Percentiles rank a stretch among this genome's conserved stretches.
Evolutionary conservation across 2,888 invertebrate genomes (phyloP).

Genomic region (Agriopis leucophaearia): DNA sequence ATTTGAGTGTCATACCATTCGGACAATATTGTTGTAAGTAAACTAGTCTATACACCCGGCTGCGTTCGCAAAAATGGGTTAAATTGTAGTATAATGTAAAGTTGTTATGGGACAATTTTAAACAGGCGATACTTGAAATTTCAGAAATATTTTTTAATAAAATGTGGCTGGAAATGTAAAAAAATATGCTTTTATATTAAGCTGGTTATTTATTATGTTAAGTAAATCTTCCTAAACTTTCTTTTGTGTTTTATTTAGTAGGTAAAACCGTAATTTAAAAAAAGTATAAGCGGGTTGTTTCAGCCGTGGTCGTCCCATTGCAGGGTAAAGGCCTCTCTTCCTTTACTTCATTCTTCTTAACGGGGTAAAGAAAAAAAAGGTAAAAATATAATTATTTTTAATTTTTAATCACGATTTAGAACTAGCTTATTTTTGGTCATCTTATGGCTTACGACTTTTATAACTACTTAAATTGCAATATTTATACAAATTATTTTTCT

Average conservation of each 20-base stretch:
- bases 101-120: conserved; percentile 22
- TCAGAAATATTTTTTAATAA: conserved; percentile 41
- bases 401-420: not conserved
- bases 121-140: conserved; percentile 29
- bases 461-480: not conserved
- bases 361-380: too few relatives aligned
- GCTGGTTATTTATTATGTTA: conserved; percentile 83
- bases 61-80: conserved; percentile 18
- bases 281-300: too few relatives aligned
- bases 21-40: conserved; percentile 24
- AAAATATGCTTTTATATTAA: conserved; percentile 79
- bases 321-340: too few relatives aligned
- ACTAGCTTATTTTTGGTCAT: too few relatives aligned
- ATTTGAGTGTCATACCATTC: conserved; percentile 2
- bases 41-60: conserved; percentile 25
- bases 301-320: too few relatives aligned
- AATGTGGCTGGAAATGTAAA: conserved; percentile 56
- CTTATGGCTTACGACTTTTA: not conserved
- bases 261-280: too few relatives aligned
- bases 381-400: too few relatives aligned
- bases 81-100: conserved; percentile 12
- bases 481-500: not conserved
- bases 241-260: conserved; percentile 60
- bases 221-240: conserved; percentile 78
- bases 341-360: too few relatives aligned